Evolutionary conservation across 2,888 invertebrate genomes (phyloP).

Genomic region (Liodrosophila aerea): DNA sequence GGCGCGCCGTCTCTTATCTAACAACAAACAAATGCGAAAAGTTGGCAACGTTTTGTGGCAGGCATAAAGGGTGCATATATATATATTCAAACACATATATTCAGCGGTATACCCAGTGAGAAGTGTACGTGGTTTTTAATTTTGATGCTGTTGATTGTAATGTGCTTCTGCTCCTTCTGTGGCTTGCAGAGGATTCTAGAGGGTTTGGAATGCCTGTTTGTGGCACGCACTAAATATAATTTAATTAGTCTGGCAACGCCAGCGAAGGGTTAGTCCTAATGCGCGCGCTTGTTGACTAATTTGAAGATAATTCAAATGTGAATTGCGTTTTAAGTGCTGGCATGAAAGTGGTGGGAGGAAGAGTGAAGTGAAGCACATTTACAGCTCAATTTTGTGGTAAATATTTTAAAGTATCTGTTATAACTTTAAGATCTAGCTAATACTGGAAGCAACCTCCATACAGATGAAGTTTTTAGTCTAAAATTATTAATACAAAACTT

Average conservation of each 20-base stretch:
- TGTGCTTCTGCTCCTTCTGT: constrained; percentile 16
- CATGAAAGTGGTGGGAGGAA: neutral
- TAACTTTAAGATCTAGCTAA: too few relatives aligned
- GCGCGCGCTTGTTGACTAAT: constrained; percentile 36
- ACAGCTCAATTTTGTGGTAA: too few relatives aligned
- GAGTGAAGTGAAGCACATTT: neutral
- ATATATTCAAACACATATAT: neutral
- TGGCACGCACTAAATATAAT: constrained; percentile 59
- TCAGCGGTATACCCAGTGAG: constrained; percentile 7
- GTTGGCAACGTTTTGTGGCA: constrained; percentile 11
- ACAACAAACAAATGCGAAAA: constrained; percentile 31
- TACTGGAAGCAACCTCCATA: too few relatives aligned
- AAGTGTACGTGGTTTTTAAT: constrained; percentile 49
- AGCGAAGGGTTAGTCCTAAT: constrained; percentile 6
- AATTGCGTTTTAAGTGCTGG: neutral
- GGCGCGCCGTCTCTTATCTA: constrained; percentile 29
- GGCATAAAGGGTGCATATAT: neutral
- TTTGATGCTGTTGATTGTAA: constrained; percentile 40
- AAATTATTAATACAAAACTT: too few relatives aligned
- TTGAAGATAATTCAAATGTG: constrained; percentile 22
- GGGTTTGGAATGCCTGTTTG: constrained; percentile 24
- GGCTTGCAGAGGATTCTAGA: neutral
- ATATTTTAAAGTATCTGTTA: too few relatives aligned
- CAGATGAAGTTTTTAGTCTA: too few relatives aligned
- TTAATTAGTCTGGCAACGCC: constrained; percentile 67